Base-by-base conservation (phyloP, 2,888 invertebrate species). In the Agrotis ipsilon region DNA sequence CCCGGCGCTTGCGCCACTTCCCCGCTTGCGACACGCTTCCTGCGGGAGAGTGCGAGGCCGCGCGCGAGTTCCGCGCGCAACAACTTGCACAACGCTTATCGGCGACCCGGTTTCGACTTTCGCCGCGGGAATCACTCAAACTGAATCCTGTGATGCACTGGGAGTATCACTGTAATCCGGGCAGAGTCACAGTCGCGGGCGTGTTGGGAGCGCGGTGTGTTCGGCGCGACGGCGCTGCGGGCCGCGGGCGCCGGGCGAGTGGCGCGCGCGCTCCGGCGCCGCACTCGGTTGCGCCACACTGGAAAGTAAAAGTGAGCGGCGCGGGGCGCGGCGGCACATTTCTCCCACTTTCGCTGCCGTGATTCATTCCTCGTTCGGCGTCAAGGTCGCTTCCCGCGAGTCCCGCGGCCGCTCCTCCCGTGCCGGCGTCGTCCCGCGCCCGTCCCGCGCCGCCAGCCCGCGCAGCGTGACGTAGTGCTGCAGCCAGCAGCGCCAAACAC, bases 231-330 rank as follows among this genome's bases (percentile, higher is more conserved):
- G 94, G 95, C 94, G 95, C 94, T 93, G 94, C 93, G 95, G 94
- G 95, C 95, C 95, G 95, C 95, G 95, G 93, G 94, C 95, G 95
- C 95, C 95, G 95, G 93, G 93, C 95, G 95, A 95, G 95, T 95
- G 96, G 93, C 95, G 93, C 92, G 92, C 92, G 91, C 92, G 88
- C 88, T 88, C 87, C 87, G 90, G 94, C 93, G 93, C 92, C 93
- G 92, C 92, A 89, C 90, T 91, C 93, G 92, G 93, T 95, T 96
- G 95, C 96, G 96, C 94, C 96, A 95, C 94, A 93, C 92, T 93
- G 91, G 95, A 96, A 96, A 96, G 96, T 96, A 96, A 96, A 96
- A 95, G 95, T 96, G 93, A 95, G 93, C 90, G 93, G 94, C 92
- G 94, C 94, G 93, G 93, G 93, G 93, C 92, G 94, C 92, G 94